Conservation (phyloP, 1,140 invertebrate species). For the Bombyx mandarina region DNA sequence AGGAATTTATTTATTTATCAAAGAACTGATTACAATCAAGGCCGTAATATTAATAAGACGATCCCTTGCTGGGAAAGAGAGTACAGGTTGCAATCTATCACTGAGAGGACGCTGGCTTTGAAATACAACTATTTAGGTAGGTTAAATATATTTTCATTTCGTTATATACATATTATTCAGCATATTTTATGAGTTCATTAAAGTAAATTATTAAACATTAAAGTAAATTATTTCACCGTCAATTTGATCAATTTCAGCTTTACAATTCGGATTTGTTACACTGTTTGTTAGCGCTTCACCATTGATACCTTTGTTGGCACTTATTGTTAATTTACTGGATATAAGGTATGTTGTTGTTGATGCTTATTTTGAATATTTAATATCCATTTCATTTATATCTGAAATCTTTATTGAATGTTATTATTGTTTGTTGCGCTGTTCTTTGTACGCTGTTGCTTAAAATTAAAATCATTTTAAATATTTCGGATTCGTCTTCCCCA, state of each 20-base stretch:
- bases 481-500: too few species aligned
- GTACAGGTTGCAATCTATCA: conserved; percentile 13
- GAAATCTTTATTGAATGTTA: too few species aligned
- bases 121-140: conserved; percentile 14
- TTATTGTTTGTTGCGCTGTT: too few species aligned
- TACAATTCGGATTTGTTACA: background rate
- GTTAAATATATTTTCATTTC: background rate
- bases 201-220: too few species aligned
- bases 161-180: too few species aligned
- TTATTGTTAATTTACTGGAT: background rate
- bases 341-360: background rate
- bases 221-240: too few species aligned
- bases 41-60: background rate
- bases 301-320: background rate
- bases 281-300: background rate
- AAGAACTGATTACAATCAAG: conserved; percentile 15
- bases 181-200: too few species aligned
- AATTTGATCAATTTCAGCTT: background rate
- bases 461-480: too few species aligned
- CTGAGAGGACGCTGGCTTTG: conserved; percentile 9
- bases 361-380: background rate
- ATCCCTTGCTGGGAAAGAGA: conserved; percentile 21
- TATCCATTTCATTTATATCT: too few species aligned
- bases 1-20: too few species aligned
- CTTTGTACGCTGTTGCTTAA: too few species aligned